Evolutionary conservation across 1,140 invertebrate species (phyloP), one percentile per base, ranked within the genome.

Genomic region (Papilio polytes): DNA sequence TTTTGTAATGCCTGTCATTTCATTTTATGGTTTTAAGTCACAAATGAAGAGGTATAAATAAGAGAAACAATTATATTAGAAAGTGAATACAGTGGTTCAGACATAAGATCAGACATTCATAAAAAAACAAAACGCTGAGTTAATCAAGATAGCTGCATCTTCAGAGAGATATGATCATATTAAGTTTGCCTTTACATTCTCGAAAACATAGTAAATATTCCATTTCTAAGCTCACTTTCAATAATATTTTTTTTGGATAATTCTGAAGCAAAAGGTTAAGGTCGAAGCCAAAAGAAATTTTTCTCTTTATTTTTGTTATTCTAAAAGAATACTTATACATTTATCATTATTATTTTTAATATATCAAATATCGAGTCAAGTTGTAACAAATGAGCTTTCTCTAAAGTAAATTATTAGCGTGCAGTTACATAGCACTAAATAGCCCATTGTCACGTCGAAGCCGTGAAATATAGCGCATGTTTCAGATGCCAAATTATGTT

Each of bases 1-100:
- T 76, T 76, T 76, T 76, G 74, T 76, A 76, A 76, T 51, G 74
- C 22, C 41, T 51, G 46, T 51, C 44, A 46, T 76, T 51, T 76
- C 18, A 13, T 46, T 46, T 51, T 74, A 46, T 48, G 46, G 20
- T 12, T 74, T 74, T 48, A 13, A 13, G 41, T 74, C 20, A 26
- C 56, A 59, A 26, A 31, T 26, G 9, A 26, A 59, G 56, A 10
- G n/a, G 56, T 56, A 8, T 7, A 8, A 22, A 59, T 12, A 10
- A 12, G 59, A 66, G 12, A 66, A 26, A 66, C 59, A 66, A 66
- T 66, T 66, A 22, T 4, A 66, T 26, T 12, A 26, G 20, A 66
- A 26, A 66, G 22, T 66, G 2, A 66, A 15, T 13, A n/a, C 56
- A 31, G 20, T 31, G 22, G 22, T 66, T 59, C 22, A 22, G 20